phyloP scores from a whole-genome alignment of 2,888 invertebrate species.

The Acronicta psi region DNA sequence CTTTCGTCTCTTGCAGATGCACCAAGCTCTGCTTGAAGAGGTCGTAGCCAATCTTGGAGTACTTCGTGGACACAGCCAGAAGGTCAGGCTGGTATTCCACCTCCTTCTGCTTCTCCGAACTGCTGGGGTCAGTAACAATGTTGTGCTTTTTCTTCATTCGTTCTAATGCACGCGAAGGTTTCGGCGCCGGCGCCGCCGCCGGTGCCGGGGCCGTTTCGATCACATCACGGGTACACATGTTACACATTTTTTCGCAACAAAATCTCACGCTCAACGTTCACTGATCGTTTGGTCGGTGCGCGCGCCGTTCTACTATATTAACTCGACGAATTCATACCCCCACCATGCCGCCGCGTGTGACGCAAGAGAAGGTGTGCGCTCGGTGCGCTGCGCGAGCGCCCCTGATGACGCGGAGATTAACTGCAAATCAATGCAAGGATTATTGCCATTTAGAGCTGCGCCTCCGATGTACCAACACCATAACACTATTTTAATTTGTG shows the following conservation, averaged over 20 bases:
- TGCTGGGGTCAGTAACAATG: constrained; percentile 76
- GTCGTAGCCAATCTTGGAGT: constrained; percentile 80
- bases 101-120: constrained; percentile 75
- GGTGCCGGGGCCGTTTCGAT: constrained; percentile 62
- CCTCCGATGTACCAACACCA: background rate
- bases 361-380: constrained; percentile 52
- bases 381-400: constrained; percentile 53
- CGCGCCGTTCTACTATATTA: constrained; percentile 73
- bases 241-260: constrained; percentile 75
- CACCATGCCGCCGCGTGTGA: constrained; percentile 64
- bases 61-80: constrained; percentile 83
- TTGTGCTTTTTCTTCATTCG: constrained; percentile 84
- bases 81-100: constrained; percentile 84
- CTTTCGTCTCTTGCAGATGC: constrained; percentile 80
- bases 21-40: constrained; percentile 73
- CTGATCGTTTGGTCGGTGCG: constrained; percentile 61
- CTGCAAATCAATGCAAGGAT: constrained; percentile 4
- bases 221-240: constrained; percentile 81
- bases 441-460: background rate
- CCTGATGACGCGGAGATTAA: constrained; percentile 39
- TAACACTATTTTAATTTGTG: background rate
- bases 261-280: constrained; percentile 49
- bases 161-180: constrained; percentile 68
- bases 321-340: constrained; percentile 73
- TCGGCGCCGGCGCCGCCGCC: constrained; percentile 50